Base-by-base conservation (phyloP, 2,888 invertebrate genomes). In the Eristalis arbustorum region DNA sequence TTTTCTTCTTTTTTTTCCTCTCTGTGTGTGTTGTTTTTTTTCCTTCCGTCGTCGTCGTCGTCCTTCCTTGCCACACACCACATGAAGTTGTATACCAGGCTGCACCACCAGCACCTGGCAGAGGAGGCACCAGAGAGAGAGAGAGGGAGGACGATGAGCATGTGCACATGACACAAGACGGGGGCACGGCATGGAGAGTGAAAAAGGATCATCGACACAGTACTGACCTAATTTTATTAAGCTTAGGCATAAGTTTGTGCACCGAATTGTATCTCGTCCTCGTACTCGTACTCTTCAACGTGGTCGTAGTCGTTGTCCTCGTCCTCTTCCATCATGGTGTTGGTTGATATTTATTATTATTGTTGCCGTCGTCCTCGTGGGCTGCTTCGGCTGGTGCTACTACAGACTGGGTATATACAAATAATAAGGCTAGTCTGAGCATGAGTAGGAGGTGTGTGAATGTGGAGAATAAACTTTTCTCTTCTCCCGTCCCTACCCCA, bases 191-290 rank as follows among this genome's bases (percentile, higher is more conserved):
- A 81, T 76, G 49, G 76, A 78, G 76, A 68, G 77, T 61, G 76
- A 75, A 89, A 91, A 92, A 91, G 92, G 92, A 92, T 92, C 92
- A 92, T 92, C 92, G 92, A 92, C 92, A 93, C 92, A 91, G 90
- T 91, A 91, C 91, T 92, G 93, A 92, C 93, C 92, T 92, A 93
- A 92, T 92, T 93, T 92, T 91, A 90, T 90, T 91, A 90, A 91
- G 90, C 90, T 90, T 91, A 90, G 91, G 91, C 92, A 89, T 89
- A 89, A 89, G 88, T 89, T 89, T 88, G 75, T 88, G 88, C 88
- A 88, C 88, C 84, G 72, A 84, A 88, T 74, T 87, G 83, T 89
- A 89, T 79, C 57, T 75, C 49, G 84, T 74, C 71, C 74, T 74
- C 81, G 56, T 82, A 73, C 67, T 76, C 76, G 42, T 68, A n/a